Base-by-base conservation (phyloP, 2,888 invertebrate genomes). In the Sphaerophoria taeniata region DNA sequence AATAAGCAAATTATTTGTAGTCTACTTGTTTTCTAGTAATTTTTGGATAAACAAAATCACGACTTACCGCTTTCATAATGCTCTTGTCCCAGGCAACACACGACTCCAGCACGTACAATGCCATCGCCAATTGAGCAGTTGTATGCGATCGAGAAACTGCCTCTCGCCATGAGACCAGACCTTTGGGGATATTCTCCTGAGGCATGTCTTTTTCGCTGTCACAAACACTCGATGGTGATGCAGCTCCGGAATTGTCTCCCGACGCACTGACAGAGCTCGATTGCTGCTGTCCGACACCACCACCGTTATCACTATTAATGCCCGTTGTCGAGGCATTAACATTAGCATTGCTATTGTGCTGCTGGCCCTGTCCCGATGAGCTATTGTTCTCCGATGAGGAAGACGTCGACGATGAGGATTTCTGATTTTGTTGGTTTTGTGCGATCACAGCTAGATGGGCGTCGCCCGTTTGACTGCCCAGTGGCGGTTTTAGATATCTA, bases 41-140 rank as follows among this genome's bases (percentile, higher is more conserved):
- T 43, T 43, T 43, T 7, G 16, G 33, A 47, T 82, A 47, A 58
- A 36, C 33, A 43, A 9, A 87, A 87, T 89, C 90, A 89, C 89
- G 91, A 96, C 97, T 95, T 94, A 98, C 98, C 93, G 98, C 99
- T 94, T 98, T 98, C 98, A 99, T 98, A 90, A 98, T 97, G 93
- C 98, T 98, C 93, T 98, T 98, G 93, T 99, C 99, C 99, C 99
- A 99, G 49, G 98, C 98, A 89, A 99, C 97, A 90, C 96, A 96
- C 2, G 96, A 95, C 91, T 98, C 98, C 87, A 99, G 93, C 89
- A 97, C 96, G 89, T 97, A 96, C 78, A 98, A 93, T 88, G 97
- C 96, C 95, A 98, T 96, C 31, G 97, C 96, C 33, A 99, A 93
- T 90, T 99, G 98, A 0, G 98, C 97, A 0, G 98, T 95, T 0